Base-by-base conservation (phyloP, 2,113 vertebrate genomes). In the Lota lota region DNA sequence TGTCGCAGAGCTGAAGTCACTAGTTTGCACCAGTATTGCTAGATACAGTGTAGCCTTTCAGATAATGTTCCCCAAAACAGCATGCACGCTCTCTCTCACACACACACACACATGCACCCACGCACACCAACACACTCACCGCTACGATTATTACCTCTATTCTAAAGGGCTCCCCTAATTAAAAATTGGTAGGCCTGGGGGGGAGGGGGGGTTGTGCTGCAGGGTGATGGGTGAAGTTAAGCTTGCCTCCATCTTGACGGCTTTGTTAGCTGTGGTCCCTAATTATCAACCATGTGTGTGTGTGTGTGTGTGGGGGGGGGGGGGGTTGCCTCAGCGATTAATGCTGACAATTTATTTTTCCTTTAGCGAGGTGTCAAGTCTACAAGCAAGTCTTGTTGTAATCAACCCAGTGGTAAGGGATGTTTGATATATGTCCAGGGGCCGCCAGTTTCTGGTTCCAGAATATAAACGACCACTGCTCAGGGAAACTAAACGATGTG, bases 271-370 rank as follows among this genome's bases (percentile, higher is more conserved):
- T 91, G 90, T 90, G 92, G 92, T 92, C 94, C 94, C 96, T 97
- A 98, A 99, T 99, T 98, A 99, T 97, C 97, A 95, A 95, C 93
- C 94, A 95, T 95, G 94, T 95, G 98, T 97, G 97, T 95, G 95
- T 95, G 97, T 98, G 95, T 94, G 95, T 98, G 40, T 10, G 40
- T 47, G 40, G 7, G 10, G 7, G 40, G 94, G 95, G 94, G 94
- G 40, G 40, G 40, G 94, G 95, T 83, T 93, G 94, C 93, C 93
- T 93, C 93, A 93, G 94, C 94, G 95, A 98, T 98, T 97, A 97
- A 96, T 95, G 96, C 95, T 93, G 95, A 98, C 96, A 96, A 97
- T 98, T 97, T 56, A 47, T 47, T 47, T 47, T 47, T 47, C 40
- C 40, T 47, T 95, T 95, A 94, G 95, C 94, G 93, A 95, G 94